phyloP scores from a whole-genome alignment of 2,797 vertebrate species.

The Betta splendens region DNA sequence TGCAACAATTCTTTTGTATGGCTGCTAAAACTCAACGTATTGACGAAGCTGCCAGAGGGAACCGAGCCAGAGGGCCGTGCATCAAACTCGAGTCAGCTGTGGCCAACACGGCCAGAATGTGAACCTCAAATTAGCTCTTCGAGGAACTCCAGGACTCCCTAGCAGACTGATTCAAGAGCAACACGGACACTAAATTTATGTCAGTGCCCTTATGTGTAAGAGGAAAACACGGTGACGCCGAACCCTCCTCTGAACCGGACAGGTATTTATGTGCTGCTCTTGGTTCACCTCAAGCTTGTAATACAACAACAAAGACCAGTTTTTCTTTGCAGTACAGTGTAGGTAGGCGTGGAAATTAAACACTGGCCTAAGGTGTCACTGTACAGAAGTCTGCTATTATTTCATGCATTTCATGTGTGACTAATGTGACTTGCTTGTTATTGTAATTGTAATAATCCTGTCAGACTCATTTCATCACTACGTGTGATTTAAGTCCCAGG shows the following conservation, averaged over 20 bases:
- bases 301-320: conserved; percentile 28
- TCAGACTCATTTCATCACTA: conserved; percentile 5
- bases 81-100: conserved; percentile 46
- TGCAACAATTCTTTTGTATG: conserved; percentile 31
- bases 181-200: conserved; percentile 30
- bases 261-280: conserved; percentile 33
- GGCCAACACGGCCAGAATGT: conserved; percentile 42
- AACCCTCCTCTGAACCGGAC: conserved; percentile 20
- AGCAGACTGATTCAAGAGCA: conserved; percentile 26
- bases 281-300: conserved; percentile 32
- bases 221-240: conserved; percentile 19
- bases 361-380: background rate
- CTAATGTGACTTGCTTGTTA: background rate
- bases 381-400: background rate
- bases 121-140: conserved; percentile 60
- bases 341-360: conserved; percentile 24
- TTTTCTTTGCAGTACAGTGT: conserved; percentile 6
- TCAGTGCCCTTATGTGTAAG: conserved; percentile 16
- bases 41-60: conserved; percentile 48
- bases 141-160: conserved; percentile 56
- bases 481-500: conserved; percentile 3
- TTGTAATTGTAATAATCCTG: conserved; percentile 7
- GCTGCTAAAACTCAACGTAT: conserved; percentile 32
- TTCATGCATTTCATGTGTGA: background rate
- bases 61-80: conserved; percentile 31